Evolutionary conservation across 2,888 invertebrate species (phyloP).

Genomic region (Cephonodes hylas): DNA sequence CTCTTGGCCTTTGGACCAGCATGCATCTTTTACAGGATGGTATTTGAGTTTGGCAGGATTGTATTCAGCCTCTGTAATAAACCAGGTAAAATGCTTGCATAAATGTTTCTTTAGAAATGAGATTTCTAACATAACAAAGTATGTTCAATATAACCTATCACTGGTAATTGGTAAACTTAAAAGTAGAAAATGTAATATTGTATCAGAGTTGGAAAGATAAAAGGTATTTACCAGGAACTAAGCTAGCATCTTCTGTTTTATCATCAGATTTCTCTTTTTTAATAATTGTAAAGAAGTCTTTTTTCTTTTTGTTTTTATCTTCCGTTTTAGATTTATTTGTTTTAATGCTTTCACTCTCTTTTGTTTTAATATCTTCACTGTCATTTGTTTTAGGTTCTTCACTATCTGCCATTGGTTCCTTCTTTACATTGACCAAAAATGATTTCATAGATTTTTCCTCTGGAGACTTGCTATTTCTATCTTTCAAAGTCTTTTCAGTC

Average conservation of each 20-base stretch:
- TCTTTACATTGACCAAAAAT: conserved; percentile 21
- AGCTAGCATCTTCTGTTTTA: not conserved
- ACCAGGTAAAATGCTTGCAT: no score
- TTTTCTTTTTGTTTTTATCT: conserved; percentile 24
- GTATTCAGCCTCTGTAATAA: conserved; percentile 72
- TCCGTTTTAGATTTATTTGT: conserved; percentile 25
- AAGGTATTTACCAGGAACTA: not conserved
- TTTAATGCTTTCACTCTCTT: no score
- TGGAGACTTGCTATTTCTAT: conserved; percentile 10
- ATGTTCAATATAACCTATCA: no score
- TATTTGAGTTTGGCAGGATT: conserved; percentile 87
- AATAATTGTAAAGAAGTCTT: conserved; percentile 20
- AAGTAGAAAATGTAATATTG: not conserved
- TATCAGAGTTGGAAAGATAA: not conserved
- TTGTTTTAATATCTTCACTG: conserved; percentile 22
- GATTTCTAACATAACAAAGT: no score
- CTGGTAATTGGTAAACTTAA: no score
- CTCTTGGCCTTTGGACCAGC: conserved; percentile 87
- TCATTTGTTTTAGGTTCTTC: conserved; percentile 25
- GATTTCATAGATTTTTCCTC: conserved; percentile 11
- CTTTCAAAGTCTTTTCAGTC: conserved; percentile 1
- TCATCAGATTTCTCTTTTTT: conserved; percentile 21
- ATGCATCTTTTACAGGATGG: conserved; percentile 91
- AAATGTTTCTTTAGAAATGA: no score
- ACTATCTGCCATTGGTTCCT: conserved; percentile 12